Base-by-base conservation (phyloP, 64 coral and sea anemone genomes). In the Pocillopora damicornis region DNA sequence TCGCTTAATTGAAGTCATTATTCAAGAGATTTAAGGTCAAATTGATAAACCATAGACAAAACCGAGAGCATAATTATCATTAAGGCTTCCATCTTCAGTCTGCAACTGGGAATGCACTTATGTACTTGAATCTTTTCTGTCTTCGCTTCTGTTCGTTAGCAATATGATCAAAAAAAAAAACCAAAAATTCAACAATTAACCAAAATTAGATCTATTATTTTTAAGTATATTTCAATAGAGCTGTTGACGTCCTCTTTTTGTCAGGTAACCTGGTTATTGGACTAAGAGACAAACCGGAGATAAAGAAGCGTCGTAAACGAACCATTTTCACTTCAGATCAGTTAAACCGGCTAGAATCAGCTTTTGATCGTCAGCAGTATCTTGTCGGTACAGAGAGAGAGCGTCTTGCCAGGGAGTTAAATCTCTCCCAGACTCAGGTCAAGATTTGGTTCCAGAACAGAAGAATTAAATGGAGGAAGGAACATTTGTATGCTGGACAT, bases 371-470 rank as follows among this genome's bases (percentile, higher is more conserved):
- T 37, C 94, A 96, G 9, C 94, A 96, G 60, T 96, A 96, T 23
- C 75, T 96, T 22, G 91, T 96, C 1, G 94, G 94, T 8, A 81
- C 87, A 1, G 94, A 96, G 56, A 87, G 94, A 88, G 91, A 96
- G 72, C 90, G 89, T 11, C 86, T 93, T 17, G 94, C 94, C 18
- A 62, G 81, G 17, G 89, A 88, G 11, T 75, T 96, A 75, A 90
- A 81, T 51, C 91, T 96, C 30, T 96, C 94, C 1, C 91, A 96
- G 42, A 96, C 94, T 56, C 94, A 96, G 63, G 94, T 96, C 4
- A 96, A 96, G 86, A 96, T 96, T 22, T 96, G 94, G 94, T 96
- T 96, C 20, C 94, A 96, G 83, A 96, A 96, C 66, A 88, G 94
- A 77, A 78, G 94, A 87, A 96, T 96, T 71, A 96, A 96, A 74